phyloP scores from a whole-genome alignment of 2,797 vertebrate species.

The Vireo griseus region DNA sequence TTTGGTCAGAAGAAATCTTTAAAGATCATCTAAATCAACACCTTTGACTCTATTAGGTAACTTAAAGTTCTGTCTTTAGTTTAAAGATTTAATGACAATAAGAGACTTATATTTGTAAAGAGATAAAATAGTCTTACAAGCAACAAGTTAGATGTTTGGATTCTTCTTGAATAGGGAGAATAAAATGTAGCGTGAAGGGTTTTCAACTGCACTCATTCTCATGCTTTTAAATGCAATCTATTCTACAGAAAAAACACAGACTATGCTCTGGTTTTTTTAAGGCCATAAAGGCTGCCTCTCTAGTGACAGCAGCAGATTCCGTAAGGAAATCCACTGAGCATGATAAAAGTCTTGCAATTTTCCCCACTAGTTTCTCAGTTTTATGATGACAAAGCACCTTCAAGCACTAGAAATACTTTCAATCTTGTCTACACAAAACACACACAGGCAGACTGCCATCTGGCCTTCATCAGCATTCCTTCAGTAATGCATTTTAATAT shows the following conservation, averaged over 20 bases:
- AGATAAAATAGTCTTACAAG: neutral
- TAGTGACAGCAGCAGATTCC: neutral
- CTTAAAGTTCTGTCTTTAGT: neutral
- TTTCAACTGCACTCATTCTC: neutral
- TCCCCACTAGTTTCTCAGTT: neutral
- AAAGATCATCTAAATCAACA: neutral
- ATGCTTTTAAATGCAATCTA: neutral
- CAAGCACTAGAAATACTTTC: neutral
- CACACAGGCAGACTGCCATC: neutral
- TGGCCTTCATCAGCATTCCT: neutral
- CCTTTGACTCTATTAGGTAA: neutral
- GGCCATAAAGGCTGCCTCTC: neutral
- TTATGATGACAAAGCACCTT: neutral
- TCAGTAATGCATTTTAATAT: neutral
- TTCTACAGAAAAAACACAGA: neutral
- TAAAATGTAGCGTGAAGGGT: neutral
- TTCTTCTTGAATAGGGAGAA: neutral
- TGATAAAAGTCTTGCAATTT: neutral
- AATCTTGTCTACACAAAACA: neutral
- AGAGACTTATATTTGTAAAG: neutral
- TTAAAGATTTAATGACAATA: neutral
- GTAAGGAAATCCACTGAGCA: neutral
- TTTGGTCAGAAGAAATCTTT: neutral
- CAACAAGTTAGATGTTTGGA: neutral
- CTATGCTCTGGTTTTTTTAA: neutral